Evolutionary conservation across 2,888 invertebrate genomes (phyloP).

Genomic region (Stenodema calcarata): DNA sequence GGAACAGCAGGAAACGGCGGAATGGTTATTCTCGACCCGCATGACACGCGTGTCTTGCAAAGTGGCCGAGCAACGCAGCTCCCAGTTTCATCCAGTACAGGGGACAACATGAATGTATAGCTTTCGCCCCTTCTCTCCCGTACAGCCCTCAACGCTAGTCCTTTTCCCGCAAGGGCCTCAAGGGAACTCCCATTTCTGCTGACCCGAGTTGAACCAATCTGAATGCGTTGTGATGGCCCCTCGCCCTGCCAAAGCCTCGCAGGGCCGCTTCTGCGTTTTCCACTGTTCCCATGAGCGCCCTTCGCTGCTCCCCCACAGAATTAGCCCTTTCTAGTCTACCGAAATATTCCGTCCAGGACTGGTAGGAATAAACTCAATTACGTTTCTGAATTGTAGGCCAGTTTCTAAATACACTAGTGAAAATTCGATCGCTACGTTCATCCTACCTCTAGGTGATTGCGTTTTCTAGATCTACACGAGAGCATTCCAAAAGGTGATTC

Average conservation of each 20-base stretch:
- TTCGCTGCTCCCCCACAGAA: neutral
- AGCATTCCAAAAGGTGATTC: no score
- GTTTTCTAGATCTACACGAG: no score
- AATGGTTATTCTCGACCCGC: constrained; percentile 24
- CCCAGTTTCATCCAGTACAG: neutral
- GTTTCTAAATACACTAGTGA: no score
- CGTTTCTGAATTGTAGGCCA: no score
- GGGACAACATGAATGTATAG: constrained; percentile 4
- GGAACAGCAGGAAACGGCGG: neutral
- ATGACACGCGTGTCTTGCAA: constrained; percentile 18
- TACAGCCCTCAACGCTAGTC: neutral
- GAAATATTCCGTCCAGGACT: neutral
- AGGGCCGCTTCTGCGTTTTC: no score
- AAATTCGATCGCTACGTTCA: no score
- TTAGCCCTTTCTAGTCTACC: neutral
- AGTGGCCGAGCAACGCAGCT: neutral
- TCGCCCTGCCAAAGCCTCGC: neutral
- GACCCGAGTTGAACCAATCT: constrained; percentile 12
- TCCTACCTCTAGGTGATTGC: no score
- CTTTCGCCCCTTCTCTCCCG: neutral
- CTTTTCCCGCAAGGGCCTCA: neutral
- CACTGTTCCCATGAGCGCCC: neutral
- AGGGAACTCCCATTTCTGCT: neutral
- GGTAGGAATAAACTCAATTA: no score
- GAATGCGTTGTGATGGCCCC: neutral